Percentiles rank a stretch among this genome's conserved stretches.
Evolutionary conservation across 92 coral and sea anemone species (phyloP).

Genomic region (Galaxea fascicularis): DNA sequence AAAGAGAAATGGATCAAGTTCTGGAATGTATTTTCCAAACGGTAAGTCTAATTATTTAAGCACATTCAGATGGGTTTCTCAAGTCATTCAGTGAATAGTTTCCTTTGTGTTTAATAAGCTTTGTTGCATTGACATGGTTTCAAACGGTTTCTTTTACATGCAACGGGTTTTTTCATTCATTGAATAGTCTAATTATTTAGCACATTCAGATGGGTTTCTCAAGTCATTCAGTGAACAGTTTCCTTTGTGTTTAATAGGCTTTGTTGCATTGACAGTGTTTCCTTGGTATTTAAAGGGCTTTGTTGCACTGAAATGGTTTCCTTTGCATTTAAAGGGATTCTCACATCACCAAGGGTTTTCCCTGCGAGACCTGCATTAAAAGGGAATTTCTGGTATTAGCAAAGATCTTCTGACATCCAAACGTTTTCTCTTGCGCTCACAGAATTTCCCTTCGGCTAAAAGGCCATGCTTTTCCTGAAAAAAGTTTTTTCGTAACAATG

Average conservation of each 20-base stretch:
- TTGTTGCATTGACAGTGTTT: too few relatives aligned
- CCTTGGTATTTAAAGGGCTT: neutral
- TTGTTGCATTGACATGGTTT: too few relatives aligned
- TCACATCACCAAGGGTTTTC: too few relatives aligned
- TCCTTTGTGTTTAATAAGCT: too few relatives aligned
- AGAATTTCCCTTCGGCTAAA: neutral
- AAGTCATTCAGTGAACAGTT: neutral
- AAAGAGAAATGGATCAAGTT: conserved; percentile 35
- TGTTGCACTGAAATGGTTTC: too few relatives aligned
- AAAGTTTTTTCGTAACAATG: neutral
- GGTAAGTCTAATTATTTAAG: conserved; percentile 14
- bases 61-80: neutral
- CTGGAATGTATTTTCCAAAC: conserved; percentile 35
- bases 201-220: neutral
- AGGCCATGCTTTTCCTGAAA: neutral
- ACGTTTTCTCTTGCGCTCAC: neutral
- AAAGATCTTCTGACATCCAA: neutral
- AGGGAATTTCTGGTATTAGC: too few relatives aligned
- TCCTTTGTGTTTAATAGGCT: too few relatives aligned
- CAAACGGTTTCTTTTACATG: neutral
- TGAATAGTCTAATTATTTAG: neutral
- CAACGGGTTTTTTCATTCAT: neutral
- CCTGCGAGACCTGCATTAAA: too few relatives aligned
- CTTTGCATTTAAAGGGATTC: neutral
- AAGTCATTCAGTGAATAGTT: neutral